Percentiles rank a stretch among this genome's conserved stretches.
Conservation (phyloP, 2,113 vertebrate genomes). For the Drymodes brunneopygia region DNA sequence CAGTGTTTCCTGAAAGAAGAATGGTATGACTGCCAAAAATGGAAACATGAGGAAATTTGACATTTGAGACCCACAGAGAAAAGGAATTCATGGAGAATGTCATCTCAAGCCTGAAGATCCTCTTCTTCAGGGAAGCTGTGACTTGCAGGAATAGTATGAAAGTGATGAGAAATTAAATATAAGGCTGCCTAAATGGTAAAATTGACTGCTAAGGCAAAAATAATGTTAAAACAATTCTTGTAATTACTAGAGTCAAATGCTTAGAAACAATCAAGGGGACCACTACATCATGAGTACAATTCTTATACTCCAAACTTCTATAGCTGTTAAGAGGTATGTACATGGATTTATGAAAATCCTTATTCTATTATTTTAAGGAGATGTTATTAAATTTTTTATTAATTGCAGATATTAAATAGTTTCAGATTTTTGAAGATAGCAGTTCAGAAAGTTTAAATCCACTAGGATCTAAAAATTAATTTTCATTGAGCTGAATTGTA, state of each 20-base stretch:
- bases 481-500: neutral
- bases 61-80: neutral
- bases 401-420: neutral
- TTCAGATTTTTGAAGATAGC: neutral
- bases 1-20: neutral
- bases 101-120: neutral
- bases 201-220: neutral
- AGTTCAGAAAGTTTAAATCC: neutral
- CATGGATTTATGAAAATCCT: neutral
- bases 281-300: neutral
- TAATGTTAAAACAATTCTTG: neutral
- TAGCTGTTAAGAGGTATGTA: neutral
- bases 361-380: neutral
- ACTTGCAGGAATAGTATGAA: neutral
- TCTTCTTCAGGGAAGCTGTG: neutral
- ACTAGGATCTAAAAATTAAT: neutral
- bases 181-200: neutral
- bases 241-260: neutral
- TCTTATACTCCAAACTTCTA: neutral
- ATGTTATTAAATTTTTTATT: neutral
- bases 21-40: neutral
- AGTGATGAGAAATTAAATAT: neutral
- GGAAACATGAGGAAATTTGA: neutral
- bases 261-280: neutral
- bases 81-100: neutral